These are phyloP conservation scores for Macrostomum lignano DNA, from an alignment of 1,140 invertebrate genomes.

Conservation along the genomic window DNA sequence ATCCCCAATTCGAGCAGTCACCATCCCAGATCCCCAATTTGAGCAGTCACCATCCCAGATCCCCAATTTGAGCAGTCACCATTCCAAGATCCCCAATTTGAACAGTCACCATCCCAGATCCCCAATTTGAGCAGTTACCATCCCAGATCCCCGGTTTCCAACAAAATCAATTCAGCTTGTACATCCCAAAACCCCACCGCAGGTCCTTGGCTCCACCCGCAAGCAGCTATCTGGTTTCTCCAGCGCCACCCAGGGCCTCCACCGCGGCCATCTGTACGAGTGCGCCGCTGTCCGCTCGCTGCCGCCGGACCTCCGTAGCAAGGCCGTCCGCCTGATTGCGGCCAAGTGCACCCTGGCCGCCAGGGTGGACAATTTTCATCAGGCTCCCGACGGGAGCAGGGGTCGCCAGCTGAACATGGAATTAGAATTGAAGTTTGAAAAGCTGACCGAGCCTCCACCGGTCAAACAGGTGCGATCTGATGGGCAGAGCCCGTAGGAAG, in stretches of 20 bases:
- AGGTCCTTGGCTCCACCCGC: slow-evolving; percentile 73
- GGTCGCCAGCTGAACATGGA: slow-evolving; percentile 55
- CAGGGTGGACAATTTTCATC: slow-evolving; percentile 70
- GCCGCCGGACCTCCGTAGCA: slow-evolving; percentile 59
- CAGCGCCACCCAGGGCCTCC: slow-evolving; percentile 45
- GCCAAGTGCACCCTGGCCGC: slow-evolving; percentile 73
- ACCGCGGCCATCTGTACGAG: slow-evolving; percentile 84
- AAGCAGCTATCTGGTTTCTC: slow-evolving; percentile 73
- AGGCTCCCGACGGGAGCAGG: slow-evolving; percentile 51
- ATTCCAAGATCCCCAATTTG: no score
- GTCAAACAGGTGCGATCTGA: slow-evolving; percentile 44
- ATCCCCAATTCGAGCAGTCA: no score
- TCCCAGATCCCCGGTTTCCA: no score
- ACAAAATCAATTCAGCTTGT: no score
- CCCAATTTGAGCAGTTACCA: no score
- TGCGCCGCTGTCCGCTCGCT: slow-evolving; percentile 76
- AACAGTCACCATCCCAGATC: no score
- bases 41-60: no score
- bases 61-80: no score
- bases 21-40: no score
- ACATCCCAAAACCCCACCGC: no score
- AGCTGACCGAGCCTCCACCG: slow-evolving; percentile 65
- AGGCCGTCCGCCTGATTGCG: slow-evolving; percentile 66
- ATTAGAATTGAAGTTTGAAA: slow-evolving; percentile 84
- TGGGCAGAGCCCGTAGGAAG: no score